Evolutionary conservation across 1,140 invertebrate species (phyloP).

Genomic region (Chionoecetes opilio): DNA sequence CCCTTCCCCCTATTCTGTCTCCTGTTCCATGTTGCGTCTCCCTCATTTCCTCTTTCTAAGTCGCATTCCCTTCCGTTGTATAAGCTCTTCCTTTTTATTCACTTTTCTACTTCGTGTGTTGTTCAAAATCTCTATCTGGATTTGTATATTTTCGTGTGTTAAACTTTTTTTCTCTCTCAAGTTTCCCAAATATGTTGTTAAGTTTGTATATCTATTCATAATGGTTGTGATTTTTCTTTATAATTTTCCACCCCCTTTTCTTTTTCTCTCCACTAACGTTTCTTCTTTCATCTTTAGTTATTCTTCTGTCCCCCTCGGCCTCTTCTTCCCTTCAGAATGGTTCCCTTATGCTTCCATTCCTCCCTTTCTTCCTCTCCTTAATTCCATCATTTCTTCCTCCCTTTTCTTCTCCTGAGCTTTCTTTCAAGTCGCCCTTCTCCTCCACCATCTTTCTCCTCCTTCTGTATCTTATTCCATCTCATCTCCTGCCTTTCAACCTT

Average conservation of each 20-base stretch:
- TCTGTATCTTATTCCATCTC: not conserved
- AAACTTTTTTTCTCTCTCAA: not conserved
- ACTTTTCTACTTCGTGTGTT: too few relatives aligned
- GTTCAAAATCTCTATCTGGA: not conserved
- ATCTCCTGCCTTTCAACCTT: not conserved
- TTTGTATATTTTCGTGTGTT: not conserved
- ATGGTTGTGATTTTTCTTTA: not conserved
- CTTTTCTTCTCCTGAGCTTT: too few relatives aligned
- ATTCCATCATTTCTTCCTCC: too few relatives aligned
- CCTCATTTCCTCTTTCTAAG: slow-evolving; percentile 12
- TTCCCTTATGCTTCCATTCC: too few relatives aligned
- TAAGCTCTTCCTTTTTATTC: too few relatives aligned
- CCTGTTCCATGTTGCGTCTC: not conserved
- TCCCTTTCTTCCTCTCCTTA: too few relatives aligned
- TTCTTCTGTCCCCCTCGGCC: not conserved
- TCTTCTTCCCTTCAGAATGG: slow-evolving; percentile 2
- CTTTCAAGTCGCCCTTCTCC: not conserved
- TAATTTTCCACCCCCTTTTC: not conserved
- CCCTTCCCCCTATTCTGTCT: not conserved
- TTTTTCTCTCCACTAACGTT: not conserved
- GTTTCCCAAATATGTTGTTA: not conserved
- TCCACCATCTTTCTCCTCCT: not conserved
- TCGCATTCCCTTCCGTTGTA: not conserved
- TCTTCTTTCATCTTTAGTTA: slow-evolving; percentile 15
- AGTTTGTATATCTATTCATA: not conserved